A percentile compares a stretch with the other conserved stretches of the same genome.
These are phyloP conservation scores for Sciaenops ocellatus DNA, from an alignment of 2,797 vertebrate species.

Conservation along the genomic window DNA sequence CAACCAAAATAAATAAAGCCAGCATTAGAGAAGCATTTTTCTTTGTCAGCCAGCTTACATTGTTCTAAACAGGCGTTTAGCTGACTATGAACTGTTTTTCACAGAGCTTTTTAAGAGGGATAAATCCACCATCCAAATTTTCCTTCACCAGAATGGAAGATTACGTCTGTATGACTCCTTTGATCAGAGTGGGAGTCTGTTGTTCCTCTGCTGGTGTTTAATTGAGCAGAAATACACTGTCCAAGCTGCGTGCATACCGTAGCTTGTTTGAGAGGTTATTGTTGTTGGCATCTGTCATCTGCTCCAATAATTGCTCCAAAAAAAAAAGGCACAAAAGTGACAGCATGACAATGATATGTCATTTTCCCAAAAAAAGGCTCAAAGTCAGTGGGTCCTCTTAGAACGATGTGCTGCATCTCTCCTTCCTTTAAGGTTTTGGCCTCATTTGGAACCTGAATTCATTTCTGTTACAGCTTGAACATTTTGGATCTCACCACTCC, in stretches of 20 bases:
- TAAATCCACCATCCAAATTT: slow-evolving; percentile 48
- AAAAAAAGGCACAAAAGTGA: slow-evolving; percentile 68
- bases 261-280: slow-evolving; percentile 59
- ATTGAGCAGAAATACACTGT: slow-evolving; percentile 43
- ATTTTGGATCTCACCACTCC: slow-evolving; percentile 52
- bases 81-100: slow-evolving; percentile 43
- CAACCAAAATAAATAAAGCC: slow-evolving; percentile 82
- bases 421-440: slow-evolving; percentile 65
- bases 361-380: slow-evolving; percentile 20
- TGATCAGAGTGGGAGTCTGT: slow-evolving; percentile 17
- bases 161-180: slow-evolving; percentile 35
- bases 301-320: slow-evolving; percentile 24
- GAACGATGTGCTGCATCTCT: slow-evolving; percentile 10
- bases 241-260: slow-evolving; percentile 53
- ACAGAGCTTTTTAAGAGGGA: slow-evolving; percentile 45
- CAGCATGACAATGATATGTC: slow-evolving; percentile 30
- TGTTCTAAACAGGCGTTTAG: slow-evolving; percentile 39
- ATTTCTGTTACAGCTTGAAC: slow-evolving; percentile 40
- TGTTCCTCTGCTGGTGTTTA: slow-evolving; percentile 49
- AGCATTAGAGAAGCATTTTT: slow-evolving; percentile 51
- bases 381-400: slow-evolving; percentile 23
- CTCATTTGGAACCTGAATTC: slow-evolving; percentile 63
- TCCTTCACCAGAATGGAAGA: slow-evolving; percentile 65
- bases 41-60: slow-evolving; percentile 37
- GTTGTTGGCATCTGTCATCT: slow-evolving; percentile 53